These are phyloP conservation scores for Arctopsyche grandis DNA, from an alignment of 1,140 invertebrate species.

Conservation along the genomic window DNA sequence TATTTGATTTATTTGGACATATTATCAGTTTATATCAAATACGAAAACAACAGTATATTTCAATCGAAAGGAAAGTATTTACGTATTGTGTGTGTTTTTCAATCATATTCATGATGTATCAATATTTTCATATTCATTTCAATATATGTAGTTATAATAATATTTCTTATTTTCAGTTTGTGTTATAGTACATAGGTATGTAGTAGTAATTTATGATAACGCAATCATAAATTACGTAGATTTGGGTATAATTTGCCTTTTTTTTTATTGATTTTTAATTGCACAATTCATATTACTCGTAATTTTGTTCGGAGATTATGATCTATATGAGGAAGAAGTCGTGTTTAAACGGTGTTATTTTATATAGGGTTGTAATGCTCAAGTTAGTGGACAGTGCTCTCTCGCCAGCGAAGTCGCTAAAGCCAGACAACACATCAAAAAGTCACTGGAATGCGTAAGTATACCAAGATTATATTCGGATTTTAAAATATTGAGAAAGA, in stretches of 20 bases:
- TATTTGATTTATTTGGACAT: background rate
- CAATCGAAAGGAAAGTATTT: too few relatives aligned
- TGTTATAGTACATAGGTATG: too few relatives aligned
- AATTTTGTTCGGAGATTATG: background rate
- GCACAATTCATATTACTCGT: background rate
- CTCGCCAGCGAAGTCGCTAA: constrained; percentile 74
- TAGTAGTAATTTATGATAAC: background rate
- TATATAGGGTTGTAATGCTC: constrained; percentile 57
- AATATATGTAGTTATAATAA: too few relatives aligned
- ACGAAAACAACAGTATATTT: too few relatives aligned
- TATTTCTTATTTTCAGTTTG: too few relatives aligned
- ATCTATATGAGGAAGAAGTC: constrained; percentile 22
- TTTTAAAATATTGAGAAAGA: constrained; percentile 8
- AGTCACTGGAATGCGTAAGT: constrained; percentile 73
- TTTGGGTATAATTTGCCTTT: background rate
- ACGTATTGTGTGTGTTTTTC: too few relatives aligned
- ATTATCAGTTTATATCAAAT: too few relatives aligned
- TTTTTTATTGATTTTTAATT: constrained; percentile 19
- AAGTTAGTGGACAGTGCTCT: constrained; percentile 59
- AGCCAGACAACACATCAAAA: constrained; percentile 74
- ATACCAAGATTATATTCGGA: constrained; percentile 34
- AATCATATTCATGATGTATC: too few relatives aligned
- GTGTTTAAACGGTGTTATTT: constrained; percentile 55
- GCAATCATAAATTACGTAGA: background rate
- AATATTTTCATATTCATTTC: too few relatives aligned